These are phyloP conservation scores for Sarcophaga peregrina DNA, from an alignment of 1,140 invertebrate species.

Conservation along the genomic window DNA sequence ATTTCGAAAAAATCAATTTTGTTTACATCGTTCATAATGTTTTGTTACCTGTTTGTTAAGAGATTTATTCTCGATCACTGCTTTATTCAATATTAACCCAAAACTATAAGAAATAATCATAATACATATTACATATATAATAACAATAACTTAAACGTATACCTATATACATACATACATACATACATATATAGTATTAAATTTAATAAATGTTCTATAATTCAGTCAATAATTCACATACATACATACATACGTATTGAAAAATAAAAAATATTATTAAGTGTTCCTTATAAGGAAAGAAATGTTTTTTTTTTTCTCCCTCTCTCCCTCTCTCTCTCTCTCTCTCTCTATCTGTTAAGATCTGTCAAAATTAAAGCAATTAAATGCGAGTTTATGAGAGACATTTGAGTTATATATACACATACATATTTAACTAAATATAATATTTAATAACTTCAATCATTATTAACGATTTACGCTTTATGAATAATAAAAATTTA, in stretches of 20 bases:
- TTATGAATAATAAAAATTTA: conserved; percentile 8
- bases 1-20: too few relatives aligned
- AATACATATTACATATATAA: neutral
- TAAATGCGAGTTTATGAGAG: too few relatives aligned
- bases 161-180: neutral
- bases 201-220: too few relatives aligned
- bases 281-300: too few relatives aligned
- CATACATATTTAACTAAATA: neutral
- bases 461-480: conserved; percentile 25
- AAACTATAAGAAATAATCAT: neutral
- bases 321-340: too few relatives aligned
- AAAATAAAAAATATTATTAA: neutral
- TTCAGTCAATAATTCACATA: neutral
- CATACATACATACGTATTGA: too few relatives aligned
- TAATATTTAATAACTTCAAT: neutral
- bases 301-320: too few relatives aligned
- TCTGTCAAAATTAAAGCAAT: too few relatives aligned
- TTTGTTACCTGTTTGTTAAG: too few relatives aligned
- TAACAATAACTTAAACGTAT: neutral
- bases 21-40: too few relatives aligned
- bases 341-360: too few relatives aligned
- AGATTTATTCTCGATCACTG: too few relatives aligned
- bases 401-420: neutral
- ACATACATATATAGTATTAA: neutral
- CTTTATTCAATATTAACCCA: neutral